phyloP scores from a whole-genome alignment of 2,797 vertebrate species.

The Eospalax fontanierii region DNA sequence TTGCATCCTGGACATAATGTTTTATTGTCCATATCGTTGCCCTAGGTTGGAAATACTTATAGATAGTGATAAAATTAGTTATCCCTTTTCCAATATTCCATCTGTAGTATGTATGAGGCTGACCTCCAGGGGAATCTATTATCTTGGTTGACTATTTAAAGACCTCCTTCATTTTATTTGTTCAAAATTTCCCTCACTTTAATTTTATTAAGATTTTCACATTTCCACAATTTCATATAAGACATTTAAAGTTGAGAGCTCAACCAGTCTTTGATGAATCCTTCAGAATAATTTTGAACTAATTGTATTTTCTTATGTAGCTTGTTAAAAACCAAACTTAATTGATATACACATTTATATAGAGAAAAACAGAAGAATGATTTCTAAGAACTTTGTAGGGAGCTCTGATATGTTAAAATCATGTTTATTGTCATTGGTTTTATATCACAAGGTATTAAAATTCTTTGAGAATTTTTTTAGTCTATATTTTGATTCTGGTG shows the following conservation, averaged over 20 bases:
- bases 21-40: slow-evolving; percentile 76
- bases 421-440: background rate
- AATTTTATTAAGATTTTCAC: slow-evolving; percentile 31
- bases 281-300: slow-evolving; percentile 48
- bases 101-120: background rate
- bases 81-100: slow-evolving; percentile 46
- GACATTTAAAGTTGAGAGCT: background rate
- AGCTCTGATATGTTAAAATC: background rate
- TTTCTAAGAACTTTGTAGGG: background rate
- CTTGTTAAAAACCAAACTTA: slow-evolving; percentile 4
- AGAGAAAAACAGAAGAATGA: background rate
- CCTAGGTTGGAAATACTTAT: slow-evolving; percentile 77
- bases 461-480: background rate
- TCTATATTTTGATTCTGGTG: background rate
- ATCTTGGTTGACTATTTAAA: background rate
- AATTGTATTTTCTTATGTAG: background rate
- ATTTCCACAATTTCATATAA: slow-evolving; percentile 2
- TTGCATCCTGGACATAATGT: slow-evolving; percentile 59
- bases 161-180: background rate
- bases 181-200: slow-evolving; percentile 41
- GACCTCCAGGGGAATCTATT: background rate
- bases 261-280: background rate
- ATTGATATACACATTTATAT: background rate
- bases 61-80: slow-evolving; percentile 67
- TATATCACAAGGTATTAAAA: no score